Percentiles rank a stretch among this genome's conserved stretches.
Conservation (phyloP, 1,140 invertebrate species). For the Drosophila orosa region DNA sequence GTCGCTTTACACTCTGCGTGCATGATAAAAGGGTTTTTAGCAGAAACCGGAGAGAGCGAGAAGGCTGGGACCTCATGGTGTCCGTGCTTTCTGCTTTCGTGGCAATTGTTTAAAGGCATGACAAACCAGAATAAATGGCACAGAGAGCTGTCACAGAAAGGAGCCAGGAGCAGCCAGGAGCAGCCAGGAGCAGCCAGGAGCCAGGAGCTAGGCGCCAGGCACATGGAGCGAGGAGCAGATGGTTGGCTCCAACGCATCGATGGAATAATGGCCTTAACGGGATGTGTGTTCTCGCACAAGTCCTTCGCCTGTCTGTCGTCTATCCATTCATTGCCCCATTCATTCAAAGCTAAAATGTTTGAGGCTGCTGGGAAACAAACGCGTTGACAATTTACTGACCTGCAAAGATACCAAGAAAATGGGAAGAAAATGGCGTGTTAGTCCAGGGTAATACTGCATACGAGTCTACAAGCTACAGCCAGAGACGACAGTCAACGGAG, state of each 20-base stretch:
- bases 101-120: conserved; percentile 60
- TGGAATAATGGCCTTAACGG: conserved; percentile 34
- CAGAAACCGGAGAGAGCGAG: background rate
- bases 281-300: conserved; percentile 2
- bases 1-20: conserved; percentile 5
- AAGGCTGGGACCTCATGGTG: conserved; percentile 9
- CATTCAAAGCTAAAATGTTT: conserved; percentile 24
- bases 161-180: conserved; percentile 2
- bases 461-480: background rate
- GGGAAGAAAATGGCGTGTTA: conserved; percentile 26
- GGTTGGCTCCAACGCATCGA: conserved; percentile 14
- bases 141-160: conserved; percentile 24
- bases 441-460: conserved; percentile 19
- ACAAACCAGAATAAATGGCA: conserved; percentile 52
- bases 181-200: background rate
- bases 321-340: conserved; percentile 15
- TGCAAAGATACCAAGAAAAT: conserved; percentile 50
- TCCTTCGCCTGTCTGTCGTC: conserved; percentile 1
- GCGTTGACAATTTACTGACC: conserved; percentile 50
- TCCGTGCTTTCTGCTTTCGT: conserved; percentile 13
- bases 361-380: conserved; percentile 15
- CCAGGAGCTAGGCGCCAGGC: background rate
- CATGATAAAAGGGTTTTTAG: conserved; percentile 21
- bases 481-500: background rate
- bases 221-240: background rate